Evolutionary conservation across 2,113 vertebrate genomes (phyloP), one percentile per base, ranked within the genome.

Genomic region (Uria aalge): DNA sequence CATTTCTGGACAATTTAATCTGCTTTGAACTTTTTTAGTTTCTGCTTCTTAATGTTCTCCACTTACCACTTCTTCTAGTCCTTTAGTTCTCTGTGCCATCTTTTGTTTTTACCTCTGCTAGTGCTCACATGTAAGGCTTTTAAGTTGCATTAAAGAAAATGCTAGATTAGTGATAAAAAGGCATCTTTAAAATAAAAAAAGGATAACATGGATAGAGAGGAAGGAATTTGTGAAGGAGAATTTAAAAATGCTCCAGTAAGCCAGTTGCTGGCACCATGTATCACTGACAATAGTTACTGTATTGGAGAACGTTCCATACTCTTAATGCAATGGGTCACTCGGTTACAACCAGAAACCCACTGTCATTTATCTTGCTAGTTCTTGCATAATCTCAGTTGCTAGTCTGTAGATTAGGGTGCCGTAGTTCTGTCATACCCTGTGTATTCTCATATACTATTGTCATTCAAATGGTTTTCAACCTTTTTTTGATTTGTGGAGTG

Each of bases 1-100:
- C 12, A 40, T 90, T 95, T 92, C 55, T 76, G 27, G 53, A 95
- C 43, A 85, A 85, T 85, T 94, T 64, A 60, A 90, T 85, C 56
- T 56, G 30, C 62, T 92, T 82, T 90, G 69, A 88, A 76, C 17
- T 45, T 53, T 83, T 94, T 81, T 32, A 43, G 32, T 78, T 75
- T 74, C 41, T 81, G 2, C 29, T 78, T 47, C 10, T 8, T 15
- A 21, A 34, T 36, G 15, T 43, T 92, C 63, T 88, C 67, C 36
- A 57, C 15, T 73, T 93, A 52, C 26, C 32, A 52, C 18, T 76
- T 29, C 56, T 88, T 72, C 34, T 77, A 57, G 41, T 60, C 19
- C 38, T 73, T 67, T 88, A 69, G 78, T 88, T 43, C 12, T 60
- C 38, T 48, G 2, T 68, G 45, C 41, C 18, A 9, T 55, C 56